Conservation (phyloP, 2,888 invertebrate genomes). For the Diaphora mendica region DNA sequence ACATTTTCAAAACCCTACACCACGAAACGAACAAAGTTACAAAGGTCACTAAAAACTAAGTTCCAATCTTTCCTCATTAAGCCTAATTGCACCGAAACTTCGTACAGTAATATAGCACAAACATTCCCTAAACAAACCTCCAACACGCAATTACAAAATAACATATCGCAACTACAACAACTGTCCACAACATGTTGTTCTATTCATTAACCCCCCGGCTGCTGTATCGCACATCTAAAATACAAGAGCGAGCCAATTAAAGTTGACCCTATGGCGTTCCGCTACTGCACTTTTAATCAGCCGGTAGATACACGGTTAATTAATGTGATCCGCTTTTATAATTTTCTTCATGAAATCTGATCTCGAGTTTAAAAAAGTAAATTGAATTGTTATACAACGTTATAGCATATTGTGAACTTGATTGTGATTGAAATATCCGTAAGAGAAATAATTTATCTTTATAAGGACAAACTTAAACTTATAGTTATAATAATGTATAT, state of each 20-base stretch:
- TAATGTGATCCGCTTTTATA: slow-evolving; percentile 82
- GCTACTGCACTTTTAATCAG: slow-evolving; percentile 84
- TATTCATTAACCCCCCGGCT: slow-evolving; percentile 76
- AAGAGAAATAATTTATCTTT: not conserved
- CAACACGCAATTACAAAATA: slow-evolving; percentile 74
- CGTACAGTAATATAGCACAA: slow-evolving; percentile 46
- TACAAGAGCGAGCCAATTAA: slow-evolving; percentile 80
- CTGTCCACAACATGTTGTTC: slow-evolving; percentile 79
- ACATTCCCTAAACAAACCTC: slow-evolving; percentile 55
- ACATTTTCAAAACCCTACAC: slow-evolving; percentile 12
- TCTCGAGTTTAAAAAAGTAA: slow-evolving; percentile 54
- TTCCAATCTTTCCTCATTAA: slow-evolving; percentile 38
- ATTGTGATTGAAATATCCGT: not conserved
- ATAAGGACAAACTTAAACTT: no score
- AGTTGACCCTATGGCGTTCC: slow-evolving; percentile 80
- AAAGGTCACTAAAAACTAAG: slow-evolving; percentile 27
- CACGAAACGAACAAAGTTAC: slow-evolving; percentile 17
- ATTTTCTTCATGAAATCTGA: slow-evolving; percentile 67
- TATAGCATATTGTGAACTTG: not conserved
- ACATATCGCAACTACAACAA: slow-evolving; percentile 72
- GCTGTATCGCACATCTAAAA: slow-evolving; percentile 82
- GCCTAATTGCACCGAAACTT: slow-evolving; percentile 50
- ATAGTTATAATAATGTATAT: no score
- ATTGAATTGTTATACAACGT: slow-evolving; percentile 14
- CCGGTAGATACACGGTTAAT: slow-evolving; percentile 81